phyloP scores from a whole-genome alignment of 2,888 invertebrate genomes.

The Aporophyla lueneburgensis region DNA sequence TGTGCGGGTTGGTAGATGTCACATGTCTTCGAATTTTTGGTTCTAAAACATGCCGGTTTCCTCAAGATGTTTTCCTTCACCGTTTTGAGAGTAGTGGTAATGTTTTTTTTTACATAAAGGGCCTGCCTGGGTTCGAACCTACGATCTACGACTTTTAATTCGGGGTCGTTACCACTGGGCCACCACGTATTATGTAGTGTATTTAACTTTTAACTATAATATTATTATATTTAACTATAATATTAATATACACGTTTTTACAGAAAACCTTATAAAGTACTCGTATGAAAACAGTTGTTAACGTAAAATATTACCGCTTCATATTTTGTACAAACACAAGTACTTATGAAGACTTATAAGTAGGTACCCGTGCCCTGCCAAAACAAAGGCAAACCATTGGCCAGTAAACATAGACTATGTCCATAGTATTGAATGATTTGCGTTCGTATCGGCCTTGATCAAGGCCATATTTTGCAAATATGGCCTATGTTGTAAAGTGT shows the following conservation, averaged over 20 bases:
- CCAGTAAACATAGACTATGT: conserved; percentile 44
- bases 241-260: not conserved
- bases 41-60: too few species aligned
- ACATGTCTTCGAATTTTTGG: too few species aligned
- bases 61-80: too few species aligned
- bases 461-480: conserved; percentile 42
- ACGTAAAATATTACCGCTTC: not conserved
- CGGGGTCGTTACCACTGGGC: too few species aligned
- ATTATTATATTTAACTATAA: too few species aligned
- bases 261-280: not conserved
- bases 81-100: too few species aligned
- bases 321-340: conserved; percentile 5
- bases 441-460: conserved; percentile 32
- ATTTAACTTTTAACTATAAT: too few species aligned
- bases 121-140: too few species aligned
- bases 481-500: not conserved
- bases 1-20: too few species aligned
- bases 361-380: conserved; percentile 1
- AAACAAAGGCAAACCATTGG: conserved; percentile 31
- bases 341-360: conserved; percentile 17
- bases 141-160: too few species aligned
- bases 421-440: conserved; percentile 36
- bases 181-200: too few species aligned
- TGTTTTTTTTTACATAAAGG: too few species aligned
- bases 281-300: not conserved